Conservation (phyloP, 1,140 invertebrate species). For the Parasteatoda tepidariorum region DNA sequence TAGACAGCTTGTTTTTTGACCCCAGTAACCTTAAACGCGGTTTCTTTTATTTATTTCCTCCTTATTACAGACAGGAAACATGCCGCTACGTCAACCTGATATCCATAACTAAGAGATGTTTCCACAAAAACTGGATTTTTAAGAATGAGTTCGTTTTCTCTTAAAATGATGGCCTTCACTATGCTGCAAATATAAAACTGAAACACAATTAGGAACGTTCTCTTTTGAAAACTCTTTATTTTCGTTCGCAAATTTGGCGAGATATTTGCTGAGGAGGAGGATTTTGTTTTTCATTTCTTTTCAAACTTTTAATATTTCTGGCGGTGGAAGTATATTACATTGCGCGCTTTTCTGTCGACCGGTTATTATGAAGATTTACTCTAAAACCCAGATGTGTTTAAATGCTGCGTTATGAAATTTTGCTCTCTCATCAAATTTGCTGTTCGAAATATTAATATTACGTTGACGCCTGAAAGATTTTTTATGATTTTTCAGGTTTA, state of each 20-base stretch:
- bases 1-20: neutral
- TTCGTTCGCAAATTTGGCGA: neutral
- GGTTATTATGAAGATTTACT: too few species aligned
- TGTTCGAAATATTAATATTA: too few species aligned
- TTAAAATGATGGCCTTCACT: neutral
- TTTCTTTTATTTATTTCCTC: neutral
- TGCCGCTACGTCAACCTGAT: neutral
- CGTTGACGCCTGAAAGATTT: too few species aligned
- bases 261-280: too few species aligned
- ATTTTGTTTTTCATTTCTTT: neutral
- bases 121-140: neutral
- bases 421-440: too few species aligned
- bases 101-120: neutral
- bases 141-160: neutral
- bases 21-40: neutral
- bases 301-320: neutral
- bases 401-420: too few species aligned
- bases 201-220: neutral
- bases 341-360: too few species aligned
- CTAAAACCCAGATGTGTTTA: too few species aligned
- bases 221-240: neutral
- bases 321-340: neutral
- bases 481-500: too few species aligned
- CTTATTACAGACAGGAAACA: neutral
- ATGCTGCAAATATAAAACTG: neutral